Base-by-base conservation (phyloP, 2,888 invertebrate genomes). In the Rhopalosiphum nymphaeae region DNA sequence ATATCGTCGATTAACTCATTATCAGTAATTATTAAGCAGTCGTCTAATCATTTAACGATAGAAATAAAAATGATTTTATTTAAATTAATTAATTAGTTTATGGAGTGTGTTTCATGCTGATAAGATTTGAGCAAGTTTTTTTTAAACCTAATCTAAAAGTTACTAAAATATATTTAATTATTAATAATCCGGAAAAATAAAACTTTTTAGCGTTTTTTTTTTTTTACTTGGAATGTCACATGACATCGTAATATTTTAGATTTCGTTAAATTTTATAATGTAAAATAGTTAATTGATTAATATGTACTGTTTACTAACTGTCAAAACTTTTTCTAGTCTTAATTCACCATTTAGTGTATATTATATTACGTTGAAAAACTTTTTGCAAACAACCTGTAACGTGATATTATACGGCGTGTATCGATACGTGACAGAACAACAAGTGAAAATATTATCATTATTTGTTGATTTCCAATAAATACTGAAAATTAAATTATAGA, bases 51-150 rank as follows among this genome's bases (percentile, higher is more conserved):
- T 88, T 46, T 57, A 46, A 87, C 21, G 0, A 53, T 88, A 21
- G 67, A 26, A 10, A 67, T 49, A 67, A 49, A 61, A 87, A 92
- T 61, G 4, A 92, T 42, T 92, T 42, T 11, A 29, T 29, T 44
- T 29, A 44, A 44, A 42, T 10, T 61, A 57, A 61, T 91, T 91
- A 92, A 92, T 92, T 88, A 42, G 4, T 42, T 67, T 67, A 16
- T 29, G 36, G 86, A 86, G 92, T 67, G 92, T 88, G 92, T 88
- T 92, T 36, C 29, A 2, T 10, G 21, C 61, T 0, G 92, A 92
- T 92, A 92, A 92, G 87, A 44, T 29, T 21, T 85, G 46, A 57
- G 46, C 11, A 56, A 16, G 21, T 61, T 91, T 92, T 92, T 44
- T 46, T 57, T 1, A 10, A 44, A 29, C 44, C 11, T 46, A n/a